These are phyloP conservation scores for Neuroscelio doddi DNA, from an alignment of 2,888 invertebrate genomes.

Conservation along the genomic window DNA sequence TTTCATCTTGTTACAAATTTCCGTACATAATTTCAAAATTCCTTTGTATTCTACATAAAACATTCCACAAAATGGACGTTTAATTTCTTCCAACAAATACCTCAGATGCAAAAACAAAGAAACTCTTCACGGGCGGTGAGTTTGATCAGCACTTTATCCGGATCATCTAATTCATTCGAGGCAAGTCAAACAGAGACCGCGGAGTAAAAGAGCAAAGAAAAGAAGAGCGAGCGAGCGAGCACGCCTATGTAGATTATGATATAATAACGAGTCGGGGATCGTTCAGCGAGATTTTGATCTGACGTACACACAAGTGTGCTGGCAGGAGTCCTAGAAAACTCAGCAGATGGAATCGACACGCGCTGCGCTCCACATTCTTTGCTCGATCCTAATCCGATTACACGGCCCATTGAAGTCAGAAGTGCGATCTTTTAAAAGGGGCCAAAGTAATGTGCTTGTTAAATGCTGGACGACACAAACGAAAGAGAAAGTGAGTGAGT, in stretches of 20 bases:
- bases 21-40: no score
- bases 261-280: slow-evolving; percentile 19
- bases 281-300: slow-evolving; percentile 14
- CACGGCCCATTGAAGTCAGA: slow-evolving; percentile 71
- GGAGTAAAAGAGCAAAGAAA: neutral
- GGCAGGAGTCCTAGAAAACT: slow-evolving; percentile 39
- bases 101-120: no score
- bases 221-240: no score
- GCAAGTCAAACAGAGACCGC: slow-evolving; percentile 1
- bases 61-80: no score
- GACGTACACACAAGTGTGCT: slow-evolving; percentile 20
- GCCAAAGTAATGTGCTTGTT: slow-evolving; percentile 66
- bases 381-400: slow-evolving; percentile 70
- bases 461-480: slow-evolving; percentile 46
- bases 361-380: slow-evolving; percentile 57
- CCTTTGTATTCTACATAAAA: no score
- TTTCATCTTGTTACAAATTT: no score
- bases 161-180: neutral
- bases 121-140: no score
- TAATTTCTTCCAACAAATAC: no score
- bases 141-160: no score
- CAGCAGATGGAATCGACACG: slow-evolving; percentile 63
- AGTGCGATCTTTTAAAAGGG: slow-evolving; percentile 70
- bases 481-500: slow-evolving; percentile 16
- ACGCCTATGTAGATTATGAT: slow-evolving; percentile 22